Base-by-base conservation (phyloP, 2,113 vertebrate genomes). In the Trogon melanurus region DNA sequence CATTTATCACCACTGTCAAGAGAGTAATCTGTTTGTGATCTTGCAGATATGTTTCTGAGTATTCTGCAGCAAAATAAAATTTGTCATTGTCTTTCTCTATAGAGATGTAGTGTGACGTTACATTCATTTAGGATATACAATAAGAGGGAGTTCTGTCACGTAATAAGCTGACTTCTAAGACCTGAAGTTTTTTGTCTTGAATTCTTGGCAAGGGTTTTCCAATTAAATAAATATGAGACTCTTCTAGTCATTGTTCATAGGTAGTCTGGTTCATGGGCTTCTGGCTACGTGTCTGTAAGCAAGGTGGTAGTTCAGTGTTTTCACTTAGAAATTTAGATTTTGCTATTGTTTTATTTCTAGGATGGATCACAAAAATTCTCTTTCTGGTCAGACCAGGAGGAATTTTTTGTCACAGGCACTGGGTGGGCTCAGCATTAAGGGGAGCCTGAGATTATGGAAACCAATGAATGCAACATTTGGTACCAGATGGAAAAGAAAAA, bases 1-100 rank as follows among this genome's bases (percentile, higher is more conserved):
- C 48, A 94, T 96, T 95, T 94, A 72, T 95, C 90, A 96, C 34
- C 66, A 32, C 65, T 91, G 90, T 60, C 95, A 79, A 64, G 64
- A 85, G 23, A n/a, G 26, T 64, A 88, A 84, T 90, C 92, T 90
- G 48, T 69, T 53, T 86, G 67, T 0, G 26, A 88, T 93, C 81
- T 78, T 53, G 47, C 79, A 80, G 76, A 88, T 72, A 71, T 13
- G 16, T 89, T 91, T 95, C 51, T 53, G 44, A 74, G 60, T 69
- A 74, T 93, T 93, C 64, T 67, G 75, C n/a, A 79, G 70, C 57
- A 90, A 92, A 94, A 86, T 95, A 82, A 65, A 85, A 90, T 96
- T 88, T 80, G 78, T 97, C 90, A 80, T 64, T 88, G 67, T 93
- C 94, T 93, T 94, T 91, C 44, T 67, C 47, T 47, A 8, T 30